These are phyloP conservation scores for Pipistrellus pipistrellus DNA, from an alignment of 2,797 vertebrate genomes.

Conservation along the genomic window DNA sequence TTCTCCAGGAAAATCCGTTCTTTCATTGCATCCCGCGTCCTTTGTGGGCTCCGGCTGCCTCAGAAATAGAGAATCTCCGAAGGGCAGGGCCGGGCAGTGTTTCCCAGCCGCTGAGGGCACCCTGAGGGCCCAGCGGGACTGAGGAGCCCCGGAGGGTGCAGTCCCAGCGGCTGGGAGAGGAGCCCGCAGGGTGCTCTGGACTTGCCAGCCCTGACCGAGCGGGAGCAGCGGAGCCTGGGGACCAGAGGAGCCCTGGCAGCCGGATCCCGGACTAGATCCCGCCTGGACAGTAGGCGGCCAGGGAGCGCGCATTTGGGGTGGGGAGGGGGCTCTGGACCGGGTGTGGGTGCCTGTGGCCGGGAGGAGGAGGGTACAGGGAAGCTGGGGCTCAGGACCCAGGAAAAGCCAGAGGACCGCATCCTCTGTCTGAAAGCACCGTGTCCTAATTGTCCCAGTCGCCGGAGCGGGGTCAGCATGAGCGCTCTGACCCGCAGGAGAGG, in stretches of 20 bases:
- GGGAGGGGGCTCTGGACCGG: accelerated
- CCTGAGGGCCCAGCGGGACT: not conserved
- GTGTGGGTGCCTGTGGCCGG: not conserved
- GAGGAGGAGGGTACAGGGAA: not conserved
- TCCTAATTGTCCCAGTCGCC: conserved; percentile 20
- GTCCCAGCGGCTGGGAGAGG: not conserved
- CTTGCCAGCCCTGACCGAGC: not conserved
- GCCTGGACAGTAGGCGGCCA: not conserved
- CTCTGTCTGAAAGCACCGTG: conserved; percentile 68
- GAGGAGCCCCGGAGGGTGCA: not conserved
- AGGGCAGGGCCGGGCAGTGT: not conserved
- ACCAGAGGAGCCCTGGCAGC: not conserved
- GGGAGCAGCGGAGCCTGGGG: not conserved
- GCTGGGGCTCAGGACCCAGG: not conserved
- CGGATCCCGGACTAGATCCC: not conserved
- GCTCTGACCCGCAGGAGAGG: conserved; percentile 46
- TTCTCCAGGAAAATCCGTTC: not conserved
- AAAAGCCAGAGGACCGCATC: not conserved
- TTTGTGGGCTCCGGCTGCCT: not conserved
- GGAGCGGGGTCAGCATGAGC: conserved; percentile 51
- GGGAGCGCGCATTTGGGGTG: not conserved
- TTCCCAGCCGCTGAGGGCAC: not conserved
- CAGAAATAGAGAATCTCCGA: not conserved
- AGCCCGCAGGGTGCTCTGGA: not conserved
- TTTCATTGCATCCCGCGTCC: not conserved